Percentiles rank a stretch among this genome's conserved stretches.
phyloP scores from a whole-genome alignment of 2,797 vertebrate species.

The Rhinoraja longicauda region DNA sequence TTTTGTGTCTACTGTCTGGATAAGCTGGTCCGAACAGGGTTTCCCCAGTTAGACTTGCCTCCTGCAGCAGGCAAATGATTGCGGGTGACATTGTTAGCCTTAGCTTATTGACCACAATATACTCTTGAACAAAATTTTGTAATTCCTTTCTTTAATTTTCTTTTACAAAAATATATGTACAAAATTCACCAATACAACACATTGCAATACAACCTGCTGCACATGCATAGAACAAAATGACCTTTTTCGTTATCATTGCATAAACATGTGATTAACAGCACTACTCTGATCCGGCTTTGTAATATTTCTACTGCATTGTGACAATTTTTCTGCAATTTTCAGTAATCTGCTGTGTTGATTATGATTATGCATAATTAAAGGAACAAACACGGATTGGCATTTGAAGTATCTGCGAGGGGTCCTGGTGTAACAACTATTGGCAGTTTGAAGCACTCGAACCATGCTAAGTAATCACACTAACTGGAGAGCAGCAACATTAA shows the following conservation, averaged over 20 bases:
- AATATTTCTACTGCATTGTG: not conserved
- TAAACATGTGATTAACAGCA: not conserved
- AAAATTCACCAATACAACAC: not conserved
- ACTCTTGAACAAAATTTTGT: not conserved
- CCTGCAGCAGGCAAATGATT: constrained; percentile 3
- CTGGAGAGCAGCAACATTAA: constrained; percentile 38
- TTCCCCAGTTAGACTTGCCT: constrained; percentile 7
- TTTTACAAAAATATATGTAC: not conserved
- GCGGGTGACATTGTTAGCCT: not conserved
- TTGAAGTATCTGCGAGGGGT: constrained; percentile 10
- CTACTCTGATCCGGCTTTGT: not conserved
- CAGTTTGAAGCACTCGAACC: constrained; percentile 35
- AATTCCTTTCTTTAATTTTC: not conserved
- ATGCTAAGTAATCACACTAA: constrained; percentile 39
- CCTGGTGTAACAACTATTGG: constrained; percentile 35
- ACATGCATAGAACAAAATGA: not conserved
- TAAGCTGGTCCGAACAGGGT: not conserved
- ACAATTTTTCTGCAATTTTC: constrained; percentile 17
- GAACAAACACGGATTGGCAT: constrained; percentile 19
- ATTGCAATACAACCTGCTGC: not conserved
- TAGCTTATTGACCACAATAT: not conserved
- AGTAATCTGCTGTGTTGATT: constrained; percentile 32
- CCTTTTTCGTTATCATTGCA: not conserved
- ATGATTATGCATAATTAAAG: constrained; percentile 36
- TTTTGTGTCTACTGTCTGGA: no score